Evolutionary conservation across 2,888 invertebrate species (phyloP), one percentile per base, ranked within the genome.

Genomic region (Brachynemurus nebulosus): DNA sequence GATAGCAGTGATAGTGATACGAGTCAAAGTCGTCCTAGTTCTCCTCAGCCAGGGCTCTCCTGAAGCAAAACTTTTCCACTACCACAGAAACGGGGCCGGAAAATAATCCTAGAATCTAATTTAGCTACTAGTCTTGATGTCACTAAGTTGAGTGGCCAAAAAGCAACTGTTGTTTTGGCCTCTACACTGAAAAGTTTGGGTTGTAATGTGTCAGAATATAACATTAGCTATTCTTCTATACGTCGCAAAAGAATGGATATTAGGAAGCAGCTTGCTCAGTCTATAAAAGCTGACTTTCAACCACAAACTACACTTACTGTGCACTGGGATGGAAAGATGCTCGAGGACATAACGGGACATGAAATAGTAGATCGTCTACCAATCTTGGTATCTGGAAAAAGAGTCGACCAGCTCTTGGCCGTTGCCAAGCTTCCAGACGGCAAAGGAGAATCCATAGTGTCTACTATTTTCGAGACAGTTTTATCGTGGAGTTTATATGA

Each of bases 361-460:
- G 33, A 43, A 39, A 44, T n/a, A 14, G 17, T 38, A 34, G 34
- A 42, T 34, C 42, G 20, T 3, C 34, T 42, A 2, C 42, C 42
- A 39, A 45, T 47, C 42, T 12, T 47, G 16, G 40, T 44, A 7
- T 44, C 35, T 12, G 42, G 36, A 37, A 23, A 45, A 18, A 14
- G 33, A 17, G 27, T 37, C 23, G 42, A 46, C 36, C 46, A 47
- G 27, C 40, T 47, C 27, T 20, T 47, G 2, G 38, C 46, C 9
- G 18, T 47, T 43, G 42, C 43, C 39, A 47, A 47, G 39, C 30
- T 47, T 7, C 3, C 4, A 18, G 35, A 21, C 34, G 43, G 43
- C 23, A 46, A 40, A 42, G 43, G 45, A 11, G 39, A 43, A 36
- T 25, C 40, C n/a, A n/a, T 12, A 18, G 45, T 42, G 4, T 39